These are phyloP conservation scores for Emydocephalus ijimae DNA, from an alignment of 2,113 vertebrate species.

Conservation along the genomic window DNA sequence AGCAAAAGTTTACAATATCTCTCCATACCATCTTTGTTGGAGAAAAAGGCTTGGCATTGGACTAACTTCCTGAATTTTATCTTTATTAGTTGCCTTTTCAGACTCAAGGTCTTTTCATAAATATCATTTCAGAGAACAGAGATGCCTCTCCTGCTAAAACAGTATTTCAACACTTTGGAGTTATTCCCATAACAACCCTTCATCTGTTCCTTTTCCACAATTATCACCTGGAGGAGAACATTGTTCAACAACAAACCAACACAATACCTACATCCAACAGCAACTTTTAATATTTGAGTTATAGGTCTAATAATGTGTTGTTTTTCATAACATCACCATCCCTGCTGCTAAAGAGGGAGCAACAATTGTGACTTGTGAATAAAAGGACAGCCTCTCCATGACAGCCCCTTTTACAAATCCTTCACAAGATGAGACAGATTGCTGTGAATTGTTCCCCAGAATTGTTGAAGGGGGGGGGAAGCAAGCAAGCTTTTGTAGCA, in stretches of 20 bases:
- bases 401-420: background rate
- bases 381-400: background rate
- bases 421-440: background rate
- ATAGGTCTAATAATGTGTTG: background rate
- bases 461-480: constrained; percentile 45
- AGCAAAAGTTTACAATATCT: background rate
- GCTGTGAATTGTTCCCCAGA: constrained; percentile 43
- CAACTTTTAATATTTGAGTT: background rate
- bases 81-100: constrained; percentile 32
- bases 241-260: background rate
- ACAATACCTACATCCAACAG: background rate
- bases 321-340: background rate
- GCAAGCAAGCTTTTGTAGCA: constrained; percentile 47
- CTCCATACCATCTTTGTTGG: constrained; percentile 36
- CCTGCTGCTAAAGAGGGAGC: background rate
- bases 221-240: background rate
- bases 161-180: background rate
- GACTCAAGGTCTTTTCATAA: constrained; percentile 40
- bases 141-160: background rate
- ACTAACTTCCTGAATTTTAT: constrained; percentile 19
- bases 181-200: background rate
- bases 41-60: constrained; percentile 1
- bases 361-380: background rate
- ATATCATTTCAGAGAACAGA: constrained; percentile 41
- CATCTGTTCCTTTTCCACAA: background rate